Evolutionary conservation across 2,797 vertebrate species (phyloP), one percentile per base, ranked within the genome.

Genomic region (Erethizon dorsatum): DNA sequence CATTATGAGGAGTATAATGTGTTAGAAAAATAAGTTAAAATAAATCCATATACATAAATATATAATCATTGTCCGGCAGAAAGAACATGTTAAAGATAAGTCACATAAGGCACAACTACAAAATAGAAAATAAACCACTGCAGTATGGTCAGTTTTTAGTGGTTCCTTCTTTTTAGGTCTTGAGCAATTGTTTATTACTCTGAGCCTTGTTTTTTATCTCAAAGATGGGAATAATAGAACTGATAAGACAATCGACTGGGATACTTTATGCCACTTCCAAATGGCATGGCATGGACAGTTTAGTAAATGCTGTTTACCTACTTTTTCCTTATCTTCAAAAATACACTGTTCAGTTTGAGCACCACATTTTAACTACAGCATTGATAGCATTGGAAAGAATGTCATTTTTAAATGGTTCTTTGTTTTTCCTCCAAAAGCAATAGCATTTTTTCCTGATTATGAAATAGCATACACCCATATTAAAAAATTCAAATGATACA

Each of bases 11-110:
- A 67, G 18, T 31, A 45, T 69, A 2, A 54, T 45, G 7, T 52
- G 5, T 83, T 59, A 86, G 67, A 90, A 94, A 97, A 96, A 20
- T 33, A 45, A 75, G 24, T 61, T 41, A 59, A 59, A 79, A 54
- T 37, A 94, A 41, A 80, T 75, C 28, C 63, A 52, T 5, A 2
- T 3, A 13, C 33, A 88, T 63, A 84, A 33, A 77, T 41, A 83
- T 57, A 83, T 31, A 59, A 77, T 54, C 54, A 17, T 24, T 45
- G 56, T 33, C 33, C 52, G 61, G 20, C 12, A 92, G 47, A 78
- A 77, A 95, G 6, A 77, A 91, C 22, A 85, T 11, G 87, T n/a
- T 59, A 67, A 86, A 56, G 47, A 6, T 71, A 87, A 56, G 33
- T 86, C 95, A 75, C 37, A 24, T 7, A 82, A 83, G 28, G 17